Percentiles rank a stretch among this genome's conserved stretches.
Conservation (phyloP, 2,113 vertebrate genomes). For the Euleptes europaea region DNA sequence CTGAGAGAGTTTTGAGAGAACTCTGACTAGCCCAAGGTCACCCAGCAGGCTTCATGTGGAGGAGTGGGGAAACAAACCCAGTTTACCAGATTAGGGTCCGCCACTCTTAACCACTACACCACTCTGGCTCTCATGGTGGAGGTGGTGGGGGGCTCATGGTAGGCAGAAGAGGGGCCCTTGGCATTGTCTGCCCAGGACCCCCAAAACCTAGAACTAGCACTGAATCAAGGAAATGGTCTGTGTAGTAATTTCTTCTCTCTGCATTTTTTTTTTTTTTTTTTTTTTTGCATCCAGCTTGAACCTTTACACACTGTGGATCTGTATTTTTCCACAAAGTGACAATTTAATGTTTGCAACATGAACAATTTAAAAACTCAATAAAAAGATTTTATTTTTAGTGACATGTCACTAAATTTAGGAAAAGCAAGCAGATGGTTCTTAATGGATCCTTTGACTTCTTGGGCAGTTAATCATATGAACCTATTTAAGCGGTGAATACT, state of each 20-base stretch:
- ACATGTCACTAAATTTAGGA: background rate
- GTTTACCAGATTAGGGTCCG: too few species aligned
- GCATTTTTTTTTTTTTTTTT: background rate
- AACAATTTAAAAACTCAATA: background rate
- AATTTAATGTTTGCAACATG: background rate
- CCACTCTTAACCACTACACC: too few species aligned
- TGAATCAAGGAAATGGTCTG: background rate
- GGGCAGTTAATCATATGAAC: background rate
- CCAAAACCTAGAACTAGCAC: too few species aligned
- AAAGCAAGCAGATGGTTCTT: background rate
- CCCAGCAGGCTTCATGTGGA: too few species aligned
- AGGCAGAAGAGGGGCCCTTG: too few species aligned
- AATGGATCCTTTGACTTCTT: background rate
- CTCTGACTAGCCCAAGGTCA: too few species aligned
- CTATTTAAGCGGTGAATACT: background rate
- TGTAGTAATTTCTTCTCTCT: background rate
- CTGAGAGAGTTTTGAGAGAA: too few species aligned
- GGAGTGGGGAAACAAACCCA: too few species aligned
- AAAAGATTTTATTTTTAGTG: background rate
- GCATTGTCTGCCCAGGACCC: too few species aligned
- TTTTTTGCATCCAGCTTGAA: background rate
- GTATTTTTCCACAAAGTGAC: background rate
- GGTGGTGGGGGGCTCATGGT: too few species aligned
- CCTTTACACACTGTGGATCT: background rate
- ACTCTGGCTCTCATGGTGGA: too few species aligned